Evolutionary conservation across 2,113 vertebrate genomes (phyloP).

Genomic region (Petromus typicus): DNA sequence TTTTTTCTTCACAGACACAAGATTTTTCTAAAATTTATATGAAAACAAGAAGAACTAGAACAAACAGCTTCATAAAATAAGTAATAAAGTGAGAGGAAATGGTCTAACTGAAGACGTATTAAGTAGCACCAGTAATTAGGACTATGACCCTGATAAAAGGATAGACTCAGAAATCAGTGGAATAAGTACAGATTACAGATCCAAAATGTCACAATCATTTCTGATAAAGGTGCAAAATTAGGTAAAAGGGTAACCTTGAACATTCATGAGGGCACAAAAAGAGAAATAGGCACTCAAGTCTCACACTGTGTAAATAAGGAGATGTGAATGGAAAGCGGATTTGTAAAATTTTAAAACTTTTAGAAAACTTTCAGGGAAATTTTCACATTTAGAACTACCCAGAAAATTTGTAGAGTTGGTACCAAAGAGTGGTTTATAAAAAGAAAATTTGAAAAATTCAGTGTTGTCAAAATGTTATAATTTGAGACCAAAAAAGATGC

Average conservation of each 20-base stretch:
- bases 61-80: background rate
- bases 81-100: background rate
- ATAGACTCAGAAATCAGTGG: background rate
- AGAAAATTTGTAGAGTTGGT: background rate
- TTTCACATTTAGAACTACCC: background rate
- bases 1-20: background rate
- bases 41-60: background rate
- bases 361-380: background rate
- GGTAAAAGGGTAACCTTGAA: background rate
- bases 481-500: background rate
- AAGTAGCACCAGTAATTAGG: background rate
- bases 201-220: background rate
- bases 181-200: background rate
- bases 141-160: background rate
- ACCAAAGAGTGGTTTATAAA: background rate
- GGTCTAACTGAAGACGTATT: background rate
- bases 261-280: background rate
- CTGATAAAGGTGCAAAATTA: background rate
- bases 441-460: background rate
- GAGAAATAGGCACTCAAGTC: background rate
- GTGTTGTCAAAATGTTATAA: background rate
- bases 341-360: background rate
- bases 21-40: background rate
- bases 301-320: background rate
- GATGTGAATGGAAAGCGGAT: background rate